A percentile compares a stretch with the other conserved stretches of the same genome.
Evolutionary conservation across 2,113 vertebrate genomes (phyloP).

Genomic region (Nerophis ophidion): DNA sequence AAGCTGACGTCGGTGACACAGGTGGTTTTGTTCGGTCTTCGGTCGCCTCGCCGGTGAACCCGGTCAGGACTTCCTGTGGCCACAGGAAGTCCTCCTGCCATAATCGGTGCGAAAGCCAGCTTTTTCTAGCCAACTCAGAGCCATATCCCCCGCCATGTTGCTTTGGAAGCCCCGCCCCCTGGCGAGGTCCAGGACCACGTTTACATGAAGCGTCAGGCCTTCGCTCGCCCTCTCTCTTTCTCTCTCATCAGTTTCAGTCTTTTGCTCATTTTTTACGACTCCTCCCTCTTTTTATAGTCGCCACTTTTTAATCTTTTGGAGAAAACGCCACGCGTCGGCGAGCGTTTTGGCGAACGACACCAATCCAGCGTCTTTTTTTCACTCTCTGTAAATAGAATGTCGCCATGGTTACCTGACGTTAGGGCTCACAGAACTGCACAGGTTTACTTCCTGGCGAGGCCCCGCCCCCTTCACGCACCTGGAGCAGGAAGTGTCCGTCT

Average conservation of each 20-base stretch:
- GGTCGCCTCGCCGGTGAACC: conserved; percentile 14
- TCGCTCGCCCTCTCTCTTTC: conserved; percentile 48
- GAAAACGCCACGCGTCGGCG: conserved; percentile 66
- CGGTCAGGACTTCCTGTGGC: background rate
- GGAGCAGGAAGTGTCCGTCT: no score
- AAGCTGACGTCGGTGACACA: conserved; percentile 21
- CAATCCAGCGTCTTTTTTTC: conserved; percentile 60
- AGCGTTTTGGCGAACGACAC: conserved; percentile 53
- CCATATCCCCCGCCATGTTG: conserved; percentile 76
- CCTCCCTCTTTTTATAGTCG: conserved; percentile 82
- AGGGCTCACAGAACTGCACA: conserved; percentile 58
- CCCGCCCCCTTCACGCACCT: conserved; percentile 20
- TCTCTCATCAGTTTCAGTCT: conserved; percentile 64
- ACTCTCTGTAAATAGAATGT: conserved; percentile 62
- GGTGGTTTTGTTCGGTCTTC: conserved; percentile 4
- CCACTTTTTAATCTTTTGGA: conserved; percentile 80
- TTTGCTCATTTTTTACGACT: conserved; percentile 78
- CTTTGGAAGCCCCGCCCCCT: conserved; percentile 4
- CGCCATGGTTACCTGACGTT: conserved; percentile 53
- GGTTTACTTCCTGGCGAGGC: conserved; percentile 57
- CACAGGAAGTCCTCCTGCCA: conserved; percentile 62
- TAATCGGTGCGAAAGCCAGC: conserved; percentile 62
- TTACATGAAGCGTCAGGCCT: conserved; percentile 64
- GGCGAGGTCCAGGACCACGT: conserved; percentile 66
- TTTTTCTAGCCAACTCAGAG: conserved; percentile 76